These are phyloP conservation scores for Lanius collurio DNA, from an alignment of 2,113 vertebrate genomes.

Conservation along the genomic window DNA sequence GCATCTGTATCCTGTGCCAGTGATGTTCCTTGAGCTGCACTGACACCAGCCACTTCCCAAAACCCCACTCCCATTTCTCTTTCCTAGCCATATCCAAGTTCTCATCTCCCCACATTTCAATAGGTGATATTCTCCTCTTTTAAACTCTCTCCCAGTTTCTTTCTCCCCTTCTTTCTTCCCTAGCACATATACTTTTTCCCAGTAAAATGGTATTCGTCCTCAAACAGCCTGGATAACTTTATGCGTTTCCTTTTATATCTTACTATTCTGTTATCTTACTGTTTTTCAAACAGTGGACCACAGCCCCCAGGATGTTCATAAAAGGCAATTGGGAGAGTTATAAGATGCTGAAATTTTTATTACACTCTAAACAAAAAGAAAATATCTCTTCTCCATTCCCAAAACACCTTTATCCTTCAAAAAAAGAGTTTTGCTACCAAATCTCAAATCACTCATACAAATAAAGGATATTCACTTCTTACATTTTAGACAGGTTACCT, in stretches of 20 bases:
- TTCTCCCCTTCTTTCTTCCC: not conserved
- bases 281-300: conserved; percentile 11
- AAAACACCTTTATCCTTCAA: not conserved
- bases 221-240: not conserved
- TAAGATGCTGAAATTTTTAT: conserved; percentile 29
- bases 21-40: not conserved
- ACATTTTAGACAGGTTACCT: not conserved
- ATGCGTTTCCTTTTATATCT: not conserved
- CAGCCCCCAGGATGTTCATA: conserved; percentile 19
- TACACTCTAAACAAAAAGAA: conserved; percentile 3
- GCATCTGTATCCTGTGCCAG: not conserved
- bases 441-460: not conserved
- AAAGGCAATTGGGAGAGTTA: conserved; percentile 5
- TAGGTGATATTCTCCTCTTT: not conserved
- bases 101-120: not conserved
- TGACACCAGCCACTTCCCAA: not conserved
- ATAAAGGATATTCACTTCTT: not conserved
- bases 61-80: not conserved
- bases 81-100: not conserved
- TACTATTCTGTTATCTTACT: not conserved
- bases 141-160: not conserved
- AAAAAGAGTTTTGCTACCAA: not conserved
- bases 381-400: not conserved
- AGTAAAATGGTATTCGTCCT: not conserved
- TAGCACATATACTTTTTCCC: not conserved